These are phyloP conservation scores for Sander lucioperca DNA, from an alignment of 2,113 vertebrate genomes.

Conservation along the genomic window DNA sequence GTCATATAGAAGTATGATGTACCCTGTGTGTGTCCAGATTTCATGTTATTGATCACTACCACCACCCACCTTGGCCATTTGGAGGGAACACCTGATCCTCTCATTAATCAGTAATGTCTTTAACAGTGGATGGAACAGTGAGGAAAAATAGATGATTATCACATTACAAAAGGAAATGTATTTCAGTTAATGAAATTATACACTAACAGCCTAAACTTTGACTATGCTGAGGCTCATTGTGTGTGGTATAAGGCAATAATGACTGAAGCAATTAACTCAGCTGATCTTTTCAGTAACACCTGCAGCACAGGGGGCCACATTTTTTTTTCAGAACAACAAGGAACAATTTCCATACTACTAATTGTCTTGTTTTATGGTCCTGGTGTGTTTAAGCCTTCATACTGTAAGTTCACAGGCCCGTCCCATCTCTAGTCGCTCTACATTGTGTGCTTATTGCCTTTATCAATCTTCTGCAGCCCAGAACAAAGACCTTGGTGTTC, in stretches of 20 bases:
- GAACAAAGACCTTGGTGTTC: slow-evolving; percentile 95
- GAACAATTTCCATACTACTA: slow-evolving; percentile 67
- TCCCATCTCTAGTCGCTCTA: slow-evolving; percentile 87
- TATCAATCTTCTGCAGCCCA: slow-evolving; percentile 91
- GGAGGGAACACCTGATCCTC: slow-evolving; percentile 54
- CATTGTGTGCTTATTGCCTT: slow-evolving; percentile 91
- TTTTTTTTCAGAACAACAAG: slow-evolving; percentile 46
- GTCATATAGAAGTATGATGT: neutral
- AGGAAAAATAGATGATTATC: slow-evolving; percentile 24
- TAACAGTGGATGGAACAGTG: slow-evolving; percentile 61
- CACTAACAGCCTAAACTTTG: slow-evolving; percentile 46
- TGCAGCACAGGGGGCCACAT: slow-evolving; percentile 49
- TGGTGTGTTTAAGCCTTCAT: slow-evolving; percentile 58
- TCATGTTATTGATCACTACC: slow-evolving; percentile 49
- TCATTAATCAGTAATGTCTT: slow-evolving; percentile 53
- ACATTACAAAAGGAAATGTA: slow-evolving; percentile 27
- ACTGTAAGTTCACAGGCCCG: slow-evolving; percentile 62
- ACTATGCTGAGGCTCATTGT: slow-evolving; percentile 72
- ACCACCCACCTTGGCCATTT: slow-evolving; percentile 27
- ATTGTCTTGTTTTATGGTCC: slow-evolving; percentile 74
- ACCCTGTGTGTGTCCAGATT: neutral
- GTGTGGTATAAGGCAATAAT: slow-evolving; percentile 70
- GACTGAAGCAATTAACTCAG: slow-evolving; percentile 71
- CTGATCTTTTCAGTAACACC: slow-evolving; percentile 62
- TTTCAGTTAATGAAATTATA: slow-evolving; percentile 48